Evolutionary conservation across 2,888 invertebrate genomes (phyloP), one percentile per base, ranked within the genome.

Genomic region (Prostheceraeus crozeri): DNA sequence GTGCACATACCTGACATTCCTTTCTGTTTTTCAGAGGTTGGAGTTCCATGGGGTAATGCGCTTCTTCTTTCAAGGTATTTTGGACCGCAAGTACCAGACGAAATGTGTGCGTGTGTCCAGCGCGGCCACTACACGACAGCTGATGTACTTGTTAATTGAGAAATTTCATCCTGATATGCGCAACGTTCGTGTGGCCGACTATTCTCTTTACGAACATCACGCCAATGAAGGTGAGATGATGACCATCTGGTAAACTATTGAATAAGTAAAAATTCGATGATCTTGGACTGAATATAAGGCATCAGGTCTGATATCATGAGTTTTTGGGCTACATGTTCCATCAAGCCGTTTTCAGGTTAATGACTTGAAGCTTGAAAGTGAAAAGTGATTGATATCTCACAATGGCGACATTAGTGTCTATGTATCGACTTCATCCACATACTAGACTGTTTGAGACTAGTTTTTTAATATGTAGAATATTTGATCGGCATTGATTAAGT

Each of bases 1-100:
- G n/a, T n/a, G n/a, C n/a, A n/a, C n/a, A n/a, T n/a, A n/a, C n/a
- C n/a, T n/a, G n/a, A n/a, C n/a, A n/a, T 27, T 51, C 21, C 81
- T 51, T 8, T 28, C n/a, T 27, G 19, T 8, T 27, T 27, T 51
- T n/a, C 81, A 94, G 91, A 87, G 90, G 71, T 81, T 93, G 78
- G 91, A 96, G 78, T 96, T 98, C 79, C 91, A 94, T 79, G 98
- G 98, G 48, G 98, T 98, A 62, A 98, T 98, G 90, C 84, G 98
- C 69, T 98, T 96, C 80, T 98, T 94, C 79, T 98, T 93, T 78
- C 94, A 96, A 86, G 96, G 96, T 78, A 87, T 89, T 57, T 91
- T 90, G 51, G 72, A 70, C n/a, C 16, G 25, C 79, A 94, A 93
- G 80, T 91, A 96, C 62, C 89, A 94, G 57, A 98, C 98, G 46